These are phyloP conservation scores for Arrhamphus sclerolepis DNA, from an alignment of 2,797 vertebrate species.

Conservation along the genomic window DNA sequence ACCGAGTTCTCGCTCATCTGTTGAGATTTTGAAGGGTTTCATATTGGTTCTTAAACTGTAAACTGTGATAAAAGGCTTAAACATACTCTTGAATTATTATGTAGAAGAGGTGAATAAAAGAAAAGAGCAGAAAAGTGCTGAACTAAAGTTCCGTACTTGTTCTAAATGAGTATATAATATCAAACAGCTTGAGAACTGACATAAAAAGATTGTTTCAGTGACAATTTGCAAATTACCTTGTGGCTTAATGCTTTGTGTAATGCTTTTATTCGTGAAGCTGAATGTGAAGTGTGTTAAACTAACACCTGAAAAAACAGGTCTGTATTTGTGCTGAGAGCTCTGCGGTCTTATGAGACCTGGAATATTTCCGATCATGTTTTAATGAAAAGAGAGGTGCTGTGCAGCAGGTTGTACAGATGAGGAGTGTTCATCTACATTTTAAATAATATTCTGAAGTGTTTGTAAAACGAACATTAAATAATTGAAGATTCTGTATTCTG, in stretches of 20 bases:
- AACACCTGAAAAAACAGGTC: conserved; percentile 28
- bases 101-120: no score
- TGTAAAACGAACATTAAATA: conserved; percentile 25
- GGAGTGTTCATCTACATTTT: neutral
- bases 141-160: neutral
- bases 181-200: conserved; percentile 5
- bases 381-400: conserved; percentile 36
- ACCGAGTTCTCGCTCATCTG: no score
- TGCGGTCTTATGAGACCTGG: conserved; percentile 35
- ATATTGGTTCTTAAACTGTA: no score
- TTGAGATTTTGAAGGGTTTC: no score
- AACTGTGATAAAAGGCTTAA: no score
- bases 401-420: conserved; percentile 29
- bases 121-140: neutral
- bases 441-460: conserved; percentile 1
- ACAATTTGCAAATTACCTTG: conserved; percentile 46
- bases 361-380: conserved; percentile 49
- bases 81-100: no score
- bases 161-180: conserved; percentile 7
- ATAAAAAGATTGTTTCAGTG: conserved; percentile 30
- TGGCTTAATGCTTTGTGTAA: conserved; percentile 15
- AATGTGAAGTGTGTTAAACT: conserved; percentile 25
- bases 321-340: conserved; percentile 35
- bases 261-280: conserved; percentile 32
- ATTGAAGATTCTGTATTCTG: conserved; percentile 13